Base-by-base conservation (phyloP, 2,797 vertebrate species). In the Triplophysa bombifrons region DNA sequence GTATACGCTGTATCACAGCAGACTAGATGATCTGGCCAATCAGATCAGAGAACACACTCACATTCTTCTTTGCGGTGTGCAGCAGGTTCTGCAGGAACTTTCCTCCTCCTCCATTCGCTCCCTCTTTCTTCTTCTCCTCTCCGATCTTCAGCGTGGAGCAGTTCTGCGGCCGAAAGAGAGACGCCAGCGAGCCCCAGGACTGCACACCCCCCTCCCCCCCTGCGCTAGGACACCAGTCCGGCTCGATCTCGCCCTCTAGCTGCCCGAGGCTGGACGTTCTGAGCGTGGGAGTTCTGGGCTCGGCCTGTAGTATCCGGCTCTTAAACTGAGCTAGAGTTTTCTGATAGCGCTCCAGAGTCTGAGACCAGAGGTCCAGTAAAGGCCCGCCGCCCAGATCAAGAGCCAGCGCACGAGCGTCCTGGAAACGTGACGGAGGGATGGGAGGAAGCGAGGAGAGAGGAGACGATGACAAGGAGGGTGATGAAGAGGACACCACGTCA, bases 151-250 rank as follows among this genome's bases (percentile, higher is more conserved):
- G 87, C 0, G 94, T 95, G 75, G 93, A 94, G 88, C 93, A 94
- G 74, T 91, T 94, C 85, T 94, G 93, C 0, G 93, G 93, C 10
- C 93, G 90, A 85, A 94, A 94, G 79, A 94, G 86, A 0, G 93
- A 94, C 0, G 93, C 94, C 76, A 94, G 89, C 8, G 93, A 95
- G 11, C 94, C 94, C 95, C 95, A 95, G 13, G 95, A 93, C 89
- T 94, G 92, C 68, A 96, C 64, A 1, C 89, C 94, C 0, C 88
- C 91, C 0, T 91, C 93, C 0, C 87, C 85, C 27, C 87, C 91
- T 1, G 83, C 2, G 87, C 91, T 75, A 60, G 77, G 51, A 30
- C 74, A 68, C 91, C 91, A 90, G 76, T 93, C 93, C 2, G 87
- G 87, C 30, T 92, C 90, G 2, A 88, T 90, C 60, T 93, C 92